Base-by-base conservation (phyloP, 2,888 invertebrate species). In the Galeruca laticollis region DNA sequence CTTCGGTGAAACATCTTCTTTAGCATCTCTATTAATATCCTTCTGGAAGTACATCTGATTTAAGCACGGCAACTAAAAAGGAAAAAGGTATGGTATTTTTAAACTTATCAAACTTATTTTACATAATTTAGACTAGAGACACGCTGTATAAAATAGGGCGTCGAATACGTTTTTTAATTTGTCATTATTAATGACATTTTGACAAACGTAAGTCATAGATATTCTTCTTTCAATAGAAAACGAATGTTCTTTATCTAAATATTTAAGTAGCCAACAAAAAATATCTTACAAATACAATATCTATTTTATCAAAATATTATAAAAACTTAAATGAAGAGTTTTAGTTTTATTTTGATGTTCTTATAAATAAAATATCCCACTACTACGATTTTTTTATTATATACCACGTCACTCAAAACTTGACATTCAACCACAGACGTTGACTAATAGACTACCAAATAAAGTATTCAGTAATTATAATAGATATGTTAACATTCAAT, bases 11-110 rank as follows among this genome's bases (percentile, higher is more conserved):
- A 13, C 33, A 31, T 47, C 87, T 73, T 87, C 84, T 61, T 82
- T 78, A 0, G 85, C 84, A 72, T 86, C 84, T 70, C 84, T 86
- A 49, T 20, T 33, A 31, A 57, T 35, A 57, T 57, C 56, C 33
- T 57, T 57, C 33, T 57, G 56, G 35, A 35, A 57, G 56, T 57
- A 57, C 56, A 57, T 57, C 18, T 57, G 56, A 57, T 57, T 57
- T 57, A 35, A 31, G 10, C 3, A 11, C 35, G 56, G 56, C 18
- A 57, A 18, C 56, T 57, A 37, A 57, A 57, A 57, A 57, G 18
- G 35, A 57, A 57, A 57, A 35, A 9, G 35, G 11, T 11, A 35
- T 52, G 52, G 10, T 20, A 52, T 11, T 21, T n/a, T 54, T n/a
- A 33, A 13, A 15, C n/a, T 33, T 33, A 56, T 33, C 8, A 35